Evolutionary conservation across 2,797 vertebrate species (phyloP), one percentile per base, ranked within the genome.

Genomic region (Labroides dimidiatus): DNA sequence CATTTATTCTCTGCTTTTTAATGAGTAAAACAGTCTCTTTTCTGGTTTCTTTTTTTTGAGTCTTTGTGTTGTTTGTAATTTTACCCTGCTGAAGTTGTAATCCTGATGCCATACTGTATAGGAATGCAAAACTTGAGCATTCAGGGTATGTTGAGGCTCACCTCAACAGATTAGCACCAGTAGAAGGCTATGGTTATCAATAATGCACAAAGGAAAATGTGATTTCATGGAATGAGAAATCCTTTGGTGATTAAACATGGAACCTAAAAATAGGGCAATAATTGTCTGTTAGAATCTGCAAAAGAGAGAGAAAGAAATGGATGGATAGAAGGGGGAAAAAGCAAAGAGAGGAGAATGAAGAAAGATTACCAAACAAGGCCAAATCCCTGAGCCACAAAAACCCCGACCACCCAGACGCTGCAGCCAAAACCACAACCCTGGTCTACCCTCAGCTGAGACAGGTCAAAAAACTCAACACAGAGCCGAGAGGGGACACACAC

Each of bases 311-410:
- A 58, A 30, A 48, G 53, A 71, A 17, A 60, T 21, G 63, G 48
- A 69, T 37, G 47, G 51, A 72, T 56, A 58, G 53, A 56, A 43
- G 64, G 39, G 59, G 70, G 66, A 80, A 42, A 75, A 61, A 64
- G 77, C 55, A 74, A 65, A 77, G 56, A 50, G 72, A 84, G 73
- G 73, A 83, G 81, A 85, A 89, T 87, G 82, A 86, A 77, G 75
- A 72, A 70, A 87, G 87, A 91, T 90, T 89, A 90, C 87, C 85
- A 88, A 90, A 92, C 84, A 88, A 87, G 84, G 81, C 82, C 84
- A 90, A 91, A 91, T 87, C 85, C 72, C 62, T 0, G 17, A 81
- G 65, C 69, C 61, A 64, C 66, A 83, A 54, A 84, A 49, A 82
- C 60, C 60, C 51, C 72, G 87, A 91, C 87, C 90, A 92, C 89